Evolutionary conservation across 1,140 invertebrate species (phyloP), one percentile per base, ranked within the genome.

Genomic region (Caenorhabditis elegans): DNA sequence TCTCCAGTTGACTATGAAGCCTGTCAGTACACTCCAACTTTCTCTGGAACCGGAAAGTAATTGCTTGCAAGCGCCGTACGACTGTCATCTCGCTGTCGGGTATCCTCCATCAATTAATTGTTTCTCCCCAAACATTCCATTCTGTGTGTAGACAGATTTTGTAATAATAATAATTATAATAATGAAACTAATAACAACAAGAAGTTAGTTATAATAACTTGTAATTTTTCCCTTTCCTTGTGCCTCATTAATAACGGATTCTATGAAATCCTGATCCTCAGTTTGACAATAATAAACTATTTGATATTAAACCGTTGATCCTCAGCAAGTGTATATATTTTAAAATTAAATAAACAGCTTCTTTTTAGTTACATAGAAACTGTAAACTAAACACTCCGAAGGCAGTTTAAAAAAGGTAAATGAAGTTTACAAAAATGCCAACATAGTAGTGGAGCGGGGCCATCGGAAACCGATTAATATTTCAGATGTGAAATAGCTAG

Each of bases 1-100:
- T 90, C 88, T 36, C 88, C 88, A 47, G 88, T 89, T 22, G 88
- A 89, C 70, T 89, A 89, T 84, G 89, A 87, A 82, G 82, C 86
- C 46, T 89, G 88, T 46, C 88, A 89, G 82, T 89, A 89, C 83
- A 89, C 88, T 51, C 88, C 88, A 22, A 89, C 88, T 15, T 89
- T 89, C 78, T 89, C 87, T 24, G 87, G 87, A 48, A 88, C 89
- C 22, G 88, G 88, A 49, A 86, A 84, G 85, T 88, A 86, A 89
- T 24, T 15, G 24, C 2, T 26, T 17, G 75, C 36, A 26, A 15
- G 26, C 19, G 75, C 10, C 43, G 53, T 39, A 70, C 19, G 60
- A 70, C 60, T 70, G 36, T 70, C 60, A 70, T 70, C 60, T 70
- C 60, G 39, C 28, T 34, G 60, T 31, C 34, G 34, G 60, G 60